phyloP scores from a whole-genome alignment of 2,888 invertebrate species.

The Unio pictorum region DNA sequence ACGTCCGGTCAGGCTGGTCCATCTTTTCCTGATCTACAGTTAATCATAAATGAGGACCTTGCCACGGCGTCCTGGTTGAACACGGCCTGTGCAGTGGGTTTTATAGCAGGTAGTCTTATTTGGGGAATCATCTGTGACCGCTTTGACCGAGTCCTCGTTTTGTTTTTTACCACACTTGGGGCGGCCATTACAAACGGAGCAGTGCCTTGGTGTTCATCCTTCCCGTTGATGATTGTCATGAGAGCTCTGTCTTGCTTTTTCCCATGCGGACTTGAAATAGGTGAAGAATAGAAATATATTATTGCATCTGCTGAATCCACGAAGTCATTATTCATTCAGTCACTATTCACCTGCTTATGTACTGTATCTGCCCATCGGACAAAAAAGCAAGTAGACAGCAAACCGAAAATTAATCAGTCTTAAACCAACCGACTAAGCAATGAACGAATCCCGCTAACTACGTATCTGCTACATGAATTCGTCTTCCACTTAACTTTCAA shows the following conservation, averaged over 20 bases:
- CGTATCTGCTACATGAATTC: no score
- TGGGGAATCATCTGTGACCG: conserved; percentile 29
- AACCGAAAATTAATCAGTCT: no score
- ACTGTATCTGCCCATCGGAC: no score
- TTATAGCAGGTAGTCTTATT: conserved; percentile 16
- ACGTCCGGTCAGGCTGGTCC: conserved; percentile 30
- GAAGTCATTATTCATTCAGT: no score
- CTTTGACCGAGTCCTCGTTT: conserved; percentile 59
- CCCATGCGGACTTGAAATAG: neutral
- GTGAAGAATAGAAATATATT: neutral
- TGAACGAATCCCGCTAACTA: no score
- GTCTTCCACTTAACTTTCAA: no score
- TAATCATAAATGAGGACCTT: conserved; percentile 20
- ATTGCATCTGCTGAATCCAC: no score
- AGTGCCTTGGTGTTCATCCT: conserved; percentile 64
- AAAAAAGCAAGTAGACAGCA: no score
- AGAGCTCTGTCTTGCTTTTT: neutral
- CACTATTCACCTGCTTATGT: no score
- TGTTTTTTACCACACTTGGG: conserved; percentile 65
- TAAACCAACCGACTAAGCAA: no score
- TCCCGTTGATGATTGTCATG: conserved; percentile 54
- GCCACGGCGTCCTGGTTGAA: conserved; percentile 28
- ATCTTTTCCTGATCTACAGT: conserved; percentile 28
- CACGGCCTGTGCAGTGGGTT: conserved; percentile 29
- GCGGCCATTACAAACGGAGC: conserved; percentile 64